These are phyloP conservation scores for Apis mellifera DNA, from an alignment of 1,140 invertebrate genomes.

Conservation along the genomic window DNA sequence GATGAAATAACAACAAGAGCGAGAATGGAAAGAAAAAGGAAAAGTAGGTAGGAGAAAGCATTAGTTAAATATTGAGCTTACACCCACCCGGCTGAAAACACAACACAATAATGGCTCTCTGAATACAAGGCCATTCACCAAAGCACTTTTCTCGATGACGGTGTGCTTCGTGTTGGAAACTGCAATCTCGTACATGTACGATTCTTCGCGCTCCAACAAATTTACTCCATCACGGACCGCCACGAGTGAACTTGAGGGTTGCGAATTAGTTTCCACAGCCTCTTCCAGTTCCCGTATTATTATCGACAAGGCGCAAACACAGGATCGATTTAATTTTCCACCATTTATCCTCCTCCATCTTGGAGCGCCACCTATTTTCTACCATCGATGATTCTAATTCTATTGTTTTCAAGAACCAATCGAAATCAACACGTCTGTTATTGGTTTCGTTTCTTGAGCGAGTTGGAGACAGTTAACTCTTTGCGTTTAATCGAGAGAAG, in stretches of 20 bases:
- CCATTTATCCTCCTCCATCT: neutral
- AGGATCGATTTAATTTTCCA: conserved; percentile 52
- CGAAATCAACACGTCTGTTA: conserved; percentile 42
- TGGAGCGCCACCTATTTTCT: no score
- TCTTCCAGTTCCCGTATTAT: conserved; percentile 12
- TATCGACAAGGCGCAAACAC: conserved; percentile 28
- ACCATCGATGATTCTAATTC: neutral
- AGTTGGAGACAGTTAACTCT: neutral
- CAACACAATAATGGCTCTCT: conserved; percentile 6
- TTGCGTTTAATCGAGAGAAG: neutral
- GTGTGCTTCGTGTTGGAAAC: conserved; percentile 18
- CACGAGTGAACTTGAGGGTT: neutral
- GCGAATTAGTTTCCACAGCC: conserved; percentile 30
- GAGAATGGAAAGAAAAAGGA: no score
- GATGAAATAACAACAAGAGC: neutral
- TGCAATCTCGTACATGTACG: conserved; percentile 35
- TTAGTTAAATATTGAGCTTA: neutral
- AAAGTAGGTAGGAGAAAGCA: neutral
- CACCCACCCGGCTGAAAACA: neutral
- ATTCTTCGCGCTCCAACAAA: conserved; percentile 33
- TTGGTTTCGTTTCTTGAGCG: neutral
- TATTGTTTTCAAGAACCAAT: conserved; percentile 45
- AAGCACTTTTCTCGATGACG: conserved; percentile 13
- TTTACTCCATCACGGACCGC: conserved; percentile 27
- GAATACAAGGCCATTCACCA: conserved; percentile 11